Evolutionary conservation across 2,797 vertebrate species (phyloP), one percentile per base, ranked within the genome.

Genomic region (Zalophus californianus): DNA sequence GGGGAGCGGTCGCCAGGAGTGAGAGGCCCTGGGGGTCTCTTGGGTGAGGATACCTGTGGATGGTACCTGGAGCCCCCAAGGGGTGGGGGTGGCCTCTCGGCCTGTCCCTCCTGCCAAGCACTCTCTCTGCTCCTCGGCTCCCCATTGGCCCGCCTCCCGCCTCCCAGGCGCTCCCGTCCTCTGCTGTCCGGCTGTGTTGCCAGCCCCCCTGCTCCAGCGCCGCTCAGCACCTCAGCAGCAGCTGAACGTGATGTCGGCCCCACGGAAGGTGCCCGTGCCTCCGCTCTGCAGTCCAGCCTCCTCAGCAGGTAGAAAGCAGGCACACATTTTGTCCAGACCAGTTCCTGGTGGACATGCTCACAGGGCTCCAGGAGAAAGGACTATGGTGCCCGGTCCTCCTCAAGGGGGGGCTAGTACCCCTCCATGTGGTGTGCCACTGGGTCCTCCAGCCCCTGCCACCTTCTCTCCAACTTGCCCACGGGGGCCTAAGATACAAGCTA

Each of bases 381-480:
- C 20, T 0, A 5, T 6, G 3, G 3, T 7, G 20, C 32, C 38
- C 13, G 41, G 12, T 48, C 86, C 73, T 44, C 38, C 44, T 7
- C 0, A 0, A 0, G 38, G n/a, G 21, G n/a, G 21, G 52, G 21
- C 21, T n/a, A 18, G 64, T 23, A 25, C 48, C 0, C 29, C 38
- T 11, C 29, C 32, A 11, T 2, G 7, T 11, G 6, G 15, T 15
- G 52, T 10, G 27, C 35, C 35, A 1, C 52, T 44, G 27, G 68
- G 70, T 20, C 8, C 50, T 72, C 23, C 50, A 0, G 16, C 16
- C 50, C 12, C 35, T 14, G 35, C 2, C 70, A 73, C 70, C 70
- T 73, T 41, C 38, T 3, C 38, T 25, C 70, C 13, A 0, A 23
- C 85, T 54, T 9, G n/a, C n/a, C 77, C 4, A 1, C 1, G 0